Base-by-base conservation (phyloP, 2,888 invertebrate species). In the Eremobia ochroleuca region DNA sequence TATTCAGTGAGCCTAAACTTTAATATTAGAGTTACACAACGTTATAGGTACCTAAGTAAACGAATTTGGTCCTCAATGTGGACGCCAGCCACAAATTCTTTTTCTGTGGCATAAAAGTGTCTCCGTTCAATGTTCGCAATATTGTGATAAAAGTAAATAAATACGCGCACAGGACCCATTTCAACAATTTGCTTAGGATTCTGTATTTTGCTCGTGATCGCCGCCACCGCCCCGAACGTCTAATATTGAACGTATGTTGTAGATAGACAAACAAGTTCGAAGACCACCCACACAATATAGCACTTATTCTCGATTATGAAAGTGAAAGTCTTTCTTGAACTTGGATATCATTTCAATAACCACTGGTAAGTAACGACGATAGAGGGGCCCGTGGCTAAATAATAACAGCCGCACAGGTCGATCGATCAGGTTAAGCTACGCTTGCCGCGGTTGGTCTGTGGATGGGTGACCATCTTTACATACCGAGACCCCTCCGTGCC, bases 61-160 rank as follows among this genome's bases (percentile, higher is more conserved):
- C 82, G 82, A 85, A 83, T 85, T 85, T 70, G 69, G 81, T 84
- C 85, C 85, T 81, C 77, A 74, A 83, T 77, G 88, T 83, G 82
- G 81, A 81, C 80, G 74, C 81, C 76, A 73, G 83, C 84, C 82
- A 89, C 91, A 89, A 91, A 91, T 92, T 92, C 85, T 87, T 90
- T 85, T 80, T 82, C 79, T 81, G 81, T 77, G 86, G 87, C 85
- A 90, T 90, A 90, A 91, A 92, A 92, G 87, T 91, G 89, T 87
- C 89, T 88, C 87, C 79, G 88, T 88, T 88, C 87, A 90, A 90
- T 85, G 82, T 82, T 81, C 90, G 91, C 91, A 92, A 92, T 93
- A 92, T 89, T 85, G 69, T 90, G 90, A 93, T 93, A 93, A 94
- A 94, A 91, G 93, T 92, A 94, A 93, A 93, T 92, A 94, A 92